A percentile compares a stretch with the other conserved stretches of the same genome.
These are phyloP conservation scores for Drusus annulatus DNA, from an alignment of 1,140 invertebrate genomes.

Conservation along the genomic window DNA sequence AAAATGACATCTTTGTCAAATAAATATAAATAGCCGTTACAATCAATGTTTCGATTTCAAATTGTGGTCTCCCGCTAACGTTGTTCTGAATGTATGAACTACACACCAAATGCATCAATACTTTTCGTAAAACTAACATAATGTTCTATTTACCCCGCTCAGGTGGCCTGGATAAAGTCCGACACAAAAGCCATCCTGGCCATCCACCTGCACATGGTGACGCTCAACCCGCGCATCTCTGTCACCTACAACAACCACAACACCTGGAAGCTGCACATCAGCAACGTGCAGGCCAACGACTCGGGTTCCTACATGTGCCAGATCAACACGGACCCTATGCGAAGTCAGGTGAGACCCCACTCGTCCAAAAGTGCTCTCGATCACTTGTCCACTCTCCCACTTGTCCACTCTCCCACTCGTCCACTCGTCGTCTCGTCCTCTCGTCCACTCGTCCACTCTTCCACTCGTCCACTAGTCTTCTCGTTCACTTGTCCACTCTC, in stretches of 20 bases:
- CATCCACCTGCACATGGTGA: slow-evolving; percentile 91
- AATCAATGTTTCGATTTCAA: no score
- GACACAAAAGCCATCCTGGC: slow-evolving; percentile 91
- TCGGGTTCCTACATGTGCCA: slow-evolving; percentile 93
- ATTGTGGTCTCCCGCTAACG: no score
- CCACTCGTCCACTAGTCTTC: no score
- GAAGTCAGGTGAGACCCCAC: slow-evolving; percentile 87
- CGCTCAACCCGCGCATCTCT: slow-evolving; percentile 85
- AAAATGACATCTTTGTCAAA: no score
- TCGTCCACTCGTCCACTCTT: no score
- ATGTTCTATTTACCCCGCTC: slow-evolving; percentile 55
- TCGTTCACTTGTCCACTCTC: background rate
- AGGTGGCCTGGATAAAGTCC: slow-evolving; percentile 94
- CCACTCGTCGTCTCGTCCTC: background rate
- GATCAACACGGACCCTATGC: slow-evolving; percentile 90
- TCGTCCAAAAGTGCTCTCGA: slow-evolving; percentile 55
- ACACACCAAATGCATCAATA: no score
- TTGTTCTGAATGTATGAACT: no score
- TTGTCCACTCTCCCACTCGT: background rate
- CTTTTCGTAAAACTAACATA: no score
- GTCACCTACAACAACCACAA: slow-evolving; percentile 93
- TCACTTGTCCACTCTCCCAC: no score
- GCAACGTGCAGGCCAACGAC: slow-evolving; percentile 90
- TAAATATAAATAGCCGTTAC: no score
- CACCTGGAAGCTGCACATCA: slow-evolving; percentile 91